These are phyloP conservation scores for Euura lappo DNA, from an alignment of 1,140 invertebrate genomes.

Conservation along the genomic window DNA sequence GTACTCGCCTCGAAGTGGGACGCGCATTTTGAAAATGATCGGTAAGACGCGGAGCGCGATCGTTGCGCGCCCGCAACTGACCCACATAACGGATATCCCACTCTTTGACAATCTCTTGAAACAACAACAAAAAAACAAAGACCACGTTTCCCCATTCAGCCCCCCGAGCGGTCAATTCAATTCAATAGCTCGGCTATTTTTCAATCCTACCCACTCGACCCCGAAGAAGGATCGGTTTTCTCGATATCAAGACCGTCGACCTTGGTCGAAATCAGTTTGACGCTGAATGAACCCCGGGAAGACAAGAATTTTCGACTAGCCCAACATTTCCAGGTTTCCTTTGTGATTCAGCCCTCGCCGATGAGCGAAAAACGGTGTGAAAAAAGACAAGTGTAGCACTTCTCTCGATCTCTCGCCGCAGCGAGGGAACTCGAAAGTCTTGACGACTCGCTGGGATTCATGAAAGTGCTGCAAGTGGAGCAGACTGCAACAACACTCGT, in stretches of 20 bases:
- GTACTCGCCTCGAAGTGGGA: slow-evolving; percentile 56
- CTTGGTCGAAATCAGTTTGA: not conserved
- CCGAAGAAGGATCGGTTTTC: not conserved
- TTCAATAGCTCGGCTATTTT: slow-evolving; percentile 7
- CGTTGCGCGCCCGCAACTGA: slow-evolving; percentile 59
- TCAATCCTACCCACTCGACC: not conserved
- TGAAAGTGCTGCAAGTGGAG: slow-evolving; percentile 6
- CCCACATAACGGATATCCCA: slow-evolving; percentile 39
- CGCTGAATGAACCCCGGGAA: too few species aligned
- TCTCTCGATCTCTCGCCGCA: not conserved
- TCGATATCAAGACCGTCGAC: too few species aligned
- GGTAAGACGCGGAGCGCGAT: slow-evolving; percentile 35
- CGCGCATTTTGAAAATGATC: slow-evolving; percentile 57
- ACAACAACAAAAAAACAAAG: not conserved
- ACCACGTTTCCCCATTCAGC: not conserved
- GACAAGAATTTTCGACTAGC: too few species aligned
- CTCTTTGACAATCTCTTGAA: not conserved
- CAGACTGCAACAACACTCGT: not conserved
- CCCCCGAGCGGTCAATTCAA: not conserved
- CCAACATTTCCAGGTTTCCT: too few species aligned
- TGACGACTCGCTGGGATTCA: not conserved
- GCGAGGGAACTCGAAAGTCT: slow-evolving; percentile 5
- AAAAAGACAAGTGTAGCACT: too few species aligned
- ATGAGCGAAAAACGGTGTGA: too few species aligned
- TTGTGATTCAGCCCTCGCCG: too few species aligned